Conservation (phyloP, 2,797 vertebrate genomes). For the Propithecus perrieri region DNA sequence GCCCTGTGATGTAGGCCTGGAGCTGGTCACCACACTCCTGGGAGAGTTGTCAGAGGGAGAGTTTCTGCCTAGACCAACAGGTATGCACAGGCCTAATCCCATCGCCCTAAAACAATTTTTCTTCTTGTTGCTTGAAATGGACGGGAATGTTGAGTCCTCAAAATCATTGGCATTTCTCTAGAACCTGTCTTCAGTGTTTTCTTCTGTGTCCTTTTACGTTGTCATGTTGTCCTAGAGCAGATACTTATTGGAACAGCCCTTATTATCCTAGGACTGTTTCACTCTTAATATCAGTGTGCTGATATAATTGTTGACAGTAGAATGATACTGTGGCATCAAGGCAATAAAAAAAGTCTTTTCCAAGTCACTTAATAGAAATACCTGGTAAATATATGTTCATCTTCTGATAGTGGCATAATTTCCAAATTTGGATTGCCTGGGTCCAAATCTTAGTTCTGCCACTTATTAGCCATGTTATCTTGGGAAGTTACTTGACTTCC, state of each 20-base stretch:
- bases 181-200: background rate
- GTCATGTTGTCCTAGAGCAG: background rate
- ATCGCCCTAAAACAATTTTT: background rate
- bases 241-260: background rate
- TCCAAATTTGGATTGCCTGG: background rate
- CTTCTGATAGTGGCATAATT: background rate
- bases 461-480: background rate
- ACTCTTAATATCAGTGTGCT: background rate
- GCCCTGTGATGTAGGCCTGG: background rate
- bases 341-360: background rate
- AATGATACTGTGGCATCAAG: background rate
- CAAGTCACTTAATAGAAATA: background rate
- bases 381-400: background rate
- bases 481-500: background rate
- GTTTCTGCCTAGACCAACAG: background rate
- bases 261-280: background rate
- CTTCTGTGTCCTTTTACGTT: background rate
- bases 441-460: background rate
- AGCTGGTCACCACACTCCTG: background rate
- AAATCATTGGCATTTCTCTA: background rate
- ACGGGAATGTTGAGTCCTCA: background rate
- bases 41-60: background rate
- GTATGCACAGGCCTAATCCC: fast-evolving
- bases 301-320: background rate
- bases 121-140: background rate